Base-by-base conservation (phyloP, 2,888 invertebrate genomes). In the Lucinisca nassula region DNA sequence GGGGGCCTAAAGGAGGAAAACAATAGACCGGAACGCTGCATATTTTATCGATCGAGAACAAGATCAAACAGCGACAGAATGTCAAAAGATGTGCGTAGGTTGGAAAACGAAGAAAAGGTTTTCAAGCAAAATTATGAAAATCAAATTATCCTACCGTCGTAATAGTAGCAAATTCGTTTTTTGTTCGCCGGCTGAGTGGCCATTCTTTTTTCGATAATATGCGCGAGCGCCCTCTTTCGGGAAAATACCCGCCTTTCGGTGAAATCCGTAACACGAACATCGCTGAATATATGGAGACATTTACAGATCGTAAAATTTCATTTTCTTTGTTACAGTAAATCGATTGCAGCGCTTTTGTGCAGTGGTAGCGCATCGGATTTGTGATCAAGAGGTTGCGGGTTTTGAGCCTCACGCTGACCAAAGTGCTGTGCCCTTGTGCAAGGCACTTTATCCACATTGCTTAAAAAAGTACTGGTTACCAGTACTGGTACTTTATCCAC, bases 161-260 rank as follows among this genome's bases (percentile, higher is more conserved):
- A 99, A 97, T 99, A 99, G 97, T 99, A 99, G 97, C 99, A 99
- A 94, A 99, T 99, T 96, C 99, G 97, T 96, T 99, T 99, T 96
- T 98, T 98, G 90, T 94, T 95, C 89, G 95, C 95, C 8, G 94
- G 94, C 88, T 93, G 92, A 24, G 94, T 90, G 37, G 94, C 90
- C 94, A 94, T 94, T 70, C 58, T 85, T 72, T 30, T 51, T 30
- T 37, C 35, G 6, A 24, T 61, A 24, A 8, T 61, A 10, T 27
- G 61, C 4, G 30, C 27, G 30, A 61, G 61, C 61, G 61, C 61
- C 61, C 61, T 61, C 61, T 61, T n/a, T 24, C 6, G n/a, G 61
- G 61, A 61, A 61, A 61, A 61, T 14, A 61, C 61, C 61, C 12
- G 10, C 27, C 14, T 24, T 4, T 45, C 45, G 45, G 45, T 45